Percentiles rank a stretch among this genome's conserved stretches.
Evolutionary conservation across 2,113 vertebrate genomes (phyloP).

Genomic region (Apaloderma vittatum): DNA sequence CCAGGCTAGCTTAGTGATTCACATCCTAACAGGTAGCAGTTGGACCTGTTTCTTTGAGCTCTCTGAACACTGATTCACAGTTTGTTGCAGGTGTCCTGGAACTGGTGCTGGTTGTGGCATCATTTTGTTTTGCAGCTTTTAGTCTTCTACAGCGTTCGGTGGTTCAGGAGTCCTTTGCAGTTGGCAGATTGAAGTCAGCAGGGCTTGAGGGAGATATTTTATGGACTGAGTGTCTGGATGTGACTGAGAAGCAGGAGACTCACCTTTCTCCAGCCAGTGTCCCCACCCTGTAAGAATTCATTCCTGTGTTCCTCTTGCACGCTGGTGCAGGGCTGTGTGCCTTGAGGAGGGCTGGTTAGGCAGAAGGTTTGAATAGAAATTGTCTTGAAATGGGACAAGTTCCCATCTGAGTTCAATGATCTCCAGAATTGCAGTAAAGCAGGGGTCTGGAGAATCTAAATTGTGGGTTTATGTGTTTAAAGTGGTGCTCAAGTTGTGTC

Average conservation of each 20-base stretch:
- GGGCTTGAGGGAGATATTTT: background rate
- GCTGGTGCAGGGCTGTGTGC: background rate
- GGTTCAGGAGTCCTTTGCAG: background rate
- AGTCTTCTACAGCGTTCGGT: background rate
- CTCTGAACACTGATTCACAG: background rate
- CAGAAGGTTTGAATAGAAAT: background rate
- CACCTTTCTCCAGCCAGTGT: background rate
- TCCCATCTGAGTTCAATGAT: background rate
- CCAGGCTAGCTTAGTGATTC: background rate
- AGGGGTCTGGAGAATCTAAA: background rate
- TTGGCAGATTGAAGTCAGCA: background rate
- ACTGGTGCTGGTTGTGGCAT: background rate
- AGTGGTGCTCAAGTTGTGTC: background rate
- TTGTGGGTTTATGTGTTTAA: background rate
- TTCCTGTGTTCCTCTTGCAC: background rate
- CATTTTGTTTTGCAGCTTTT: background rate
- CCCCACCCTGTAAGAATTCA: background rate
- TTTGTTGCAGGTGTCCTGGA: background rate
- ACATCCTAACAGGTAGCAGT: background rate
- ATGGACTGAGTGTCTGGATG: background rate
- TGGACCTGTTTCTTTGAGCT: background rate
- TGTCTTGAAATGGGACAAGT: background rate
- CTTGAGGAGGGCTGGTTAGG: background rate
- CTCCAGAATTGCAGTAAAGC: background rate
- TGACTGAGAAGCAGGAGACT: background rate